A percentile compares a stretch with the other conserved stretches of the same genome.
These are phyloP conservation scores for Polypedilum pembai DNA, from an alignment of 1,140 invertebrate species.

Conservation along the genomic window DNA sequence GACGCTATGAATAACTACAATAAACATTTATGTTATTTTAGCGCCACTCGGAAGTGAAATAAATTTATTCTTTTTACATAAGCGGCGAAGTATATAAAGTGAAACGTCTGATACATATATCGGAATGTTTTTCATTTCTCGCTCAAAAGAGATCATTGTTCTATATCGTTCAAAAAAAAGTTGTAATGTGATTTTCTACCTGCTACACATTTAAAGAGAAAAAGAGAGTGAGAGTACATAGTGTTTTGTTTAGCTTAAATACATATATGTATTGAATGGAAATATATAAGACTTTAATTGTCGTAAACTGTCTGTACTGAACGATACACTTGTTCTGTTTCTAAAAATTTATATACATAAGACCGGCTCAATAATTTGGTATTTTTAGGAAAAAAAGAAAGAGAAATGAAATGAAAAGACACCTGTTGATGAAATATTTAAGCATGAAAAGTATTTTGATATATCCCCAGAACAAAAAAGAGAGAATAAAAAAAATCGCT, in stretches of 20 bases:
- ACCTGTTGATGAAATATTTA: conserved; percentile 28
- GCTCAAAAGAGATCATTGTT: conserved; percentile 23
- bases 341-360: conserved; percentile 1
- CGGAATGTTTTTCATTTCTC: not conserved
- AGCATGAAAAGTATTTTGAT: conserved; percentile 25
- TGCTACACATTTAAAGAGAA: conserved; percentile 25
- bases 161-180: conserved; percentile 22
- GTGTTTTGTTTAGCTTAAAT: not conserved
- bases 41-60: conserved; percentile 26
- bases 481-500: not conserved
- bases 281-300: conserved; percentile 22
- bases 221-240: not conserved
- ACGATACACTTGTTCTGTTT: not conserved
- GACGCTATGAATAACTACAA: conserved; percentile 25
- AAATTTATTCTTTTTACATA: conserved; percentile 22
- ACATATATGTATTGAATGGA: not conserved
- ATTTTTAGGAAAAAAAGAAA: conserved; percentile 1
- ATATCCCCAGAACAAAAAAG: not conserved
- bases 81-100: conserved; percentile 23
- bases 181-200: conserved; percentile 18
- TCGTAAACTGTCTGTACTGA: conserved; percentile 14
- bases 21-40: conserved; percentile 28
- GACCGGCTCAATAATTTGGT: conserved; percentile 11
- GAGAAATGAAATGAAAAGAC: conserved; percentile 14
- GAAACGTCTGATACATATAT: conserved; percentile 28